These are phyloP conservation scores for Rallus limicola DNA, from an alignment of 2,113 vertebrate species.

Conservation along the genomic window DNA sequence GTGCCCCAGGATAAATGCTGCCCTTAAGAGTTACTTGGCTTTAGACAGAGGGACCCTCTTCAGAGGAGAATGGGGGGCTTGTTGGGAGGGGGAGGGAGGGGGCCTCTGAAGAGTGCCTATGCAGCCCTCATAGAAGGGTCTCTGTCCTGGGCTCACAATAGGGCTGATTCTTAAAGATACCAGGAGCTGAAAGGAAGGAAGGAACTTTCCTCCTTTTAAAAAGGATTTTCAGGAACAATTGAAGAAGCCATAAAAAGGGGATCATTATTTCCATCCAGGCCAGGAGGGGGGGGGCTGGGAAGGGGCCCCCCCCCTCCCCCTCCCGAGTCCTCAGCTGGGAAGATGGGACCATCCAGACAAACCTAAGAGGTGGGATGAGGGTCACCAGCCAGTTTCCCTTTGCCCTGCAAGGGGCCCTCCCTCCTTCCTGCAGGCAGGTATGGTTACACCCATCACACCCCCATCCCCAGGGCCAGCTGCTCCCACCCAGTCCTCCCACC, in stretches of 20 bases:
- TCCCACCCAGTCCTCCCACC: neutral
- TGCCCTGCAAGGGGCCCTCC: rapidly evolving
- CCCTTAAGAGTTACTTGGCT: constrained; percentile 92
- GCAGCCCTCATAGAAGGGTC: constrained; percentile 84
- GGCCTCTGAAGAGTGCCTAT: constrained; percentile 61
- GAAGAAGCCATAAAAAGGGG: constrained; percentile 57
- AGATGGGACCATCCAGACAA: neutral
- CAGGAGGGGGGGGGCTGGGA: neutral
- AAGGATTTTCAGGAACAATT: constrained; percentile 68
- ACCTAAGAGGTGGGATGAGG: rapidly evolving
- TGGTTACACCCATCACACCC: rapidly evolving
- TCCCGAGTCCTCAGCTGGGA: neutral
- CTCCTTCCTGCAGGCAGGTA: neutral
- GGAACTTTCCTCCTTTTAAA: constrained; percentile 57
- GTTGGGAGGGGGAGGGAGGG: constrained; percentile 84
- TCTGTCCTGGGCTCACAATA: constrained; percentile 87
- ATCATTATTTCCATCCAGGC: constrained; percentile 53
- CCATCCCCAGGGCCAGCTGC: neutral
- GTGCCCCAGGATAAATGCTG: constrained; percentile 90
- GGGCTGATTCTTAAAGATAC: constrained; percentile 81
- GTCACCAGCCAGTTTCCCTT: rapidly evolving
- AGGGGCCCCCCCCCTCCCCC: neutral
- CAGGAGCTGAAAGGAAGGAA: constrained; percentile 70
- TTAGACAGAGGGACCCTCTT: constrained; percentile 96
- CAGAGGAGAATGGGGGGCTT: constrained; percentile 92